Evolutionary conservation across 2,888 invertebrate species (phyloP), one percentile per base, ranked within the genome.

Genomic region (Malthinus flaveolus): DNA sequence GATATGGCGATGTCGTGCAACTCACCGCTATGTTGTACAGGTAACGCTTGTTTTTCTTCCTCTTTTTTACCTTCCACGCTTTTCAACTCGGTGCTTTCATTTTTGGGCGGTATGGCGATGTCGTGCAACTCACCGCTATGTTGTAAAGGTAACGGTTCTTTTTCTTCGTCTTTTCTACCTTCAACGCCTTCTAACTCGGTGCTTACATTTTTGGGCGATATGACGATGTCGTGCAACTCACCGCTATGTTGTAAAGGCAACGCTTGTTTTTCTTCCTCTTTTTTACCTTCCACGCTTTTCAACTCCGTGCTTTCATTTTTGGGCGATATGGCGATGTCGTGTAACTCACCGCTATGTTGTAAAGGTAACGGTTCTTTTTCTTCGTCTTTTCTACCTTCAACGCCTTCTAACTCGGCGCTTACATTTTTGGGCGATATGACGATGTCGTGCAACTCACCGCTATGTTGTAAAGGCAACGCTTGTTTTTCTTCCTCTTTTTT

Each of bases 381-480:
- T 46, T 62, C 56, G 7, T 46, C 49, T 45, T 55, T 32, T 37
- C 60, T 61, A 32, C 65, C 63, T 49, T 68, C 63, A 33, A 1
- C 15, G 12, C 8, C 8, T 7, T 65, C 59, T 47, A 51, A 44
- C 39, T 63, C 65, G 23, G 23, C 57, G 9, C 35, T 45, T 37
- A 33, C 31, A 9, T 42, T 33, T 11, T 51, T 32, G 9, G 42
- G n/a, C 1, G 44, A 11, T 12, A 11, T 13, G 1, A 44, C 1
- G 6, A 10, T 44, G 23, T 51, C 51, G 32, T 47, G 53, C 2
- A 53, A 13, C 32, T 53, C 53, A 8, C 46, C 33, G 32, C 53
- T 53, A 31, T 53, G 53, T n/a, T 46, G 35, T 11, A 51, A 33
- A 35, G 12, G 12, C 10, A 9, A 37, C 15, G 23, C 11, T 1